Base-by-base conservation (phyloP, 2,888 invertebrate species). In the Caenorhabditis uteleia region DNA sequence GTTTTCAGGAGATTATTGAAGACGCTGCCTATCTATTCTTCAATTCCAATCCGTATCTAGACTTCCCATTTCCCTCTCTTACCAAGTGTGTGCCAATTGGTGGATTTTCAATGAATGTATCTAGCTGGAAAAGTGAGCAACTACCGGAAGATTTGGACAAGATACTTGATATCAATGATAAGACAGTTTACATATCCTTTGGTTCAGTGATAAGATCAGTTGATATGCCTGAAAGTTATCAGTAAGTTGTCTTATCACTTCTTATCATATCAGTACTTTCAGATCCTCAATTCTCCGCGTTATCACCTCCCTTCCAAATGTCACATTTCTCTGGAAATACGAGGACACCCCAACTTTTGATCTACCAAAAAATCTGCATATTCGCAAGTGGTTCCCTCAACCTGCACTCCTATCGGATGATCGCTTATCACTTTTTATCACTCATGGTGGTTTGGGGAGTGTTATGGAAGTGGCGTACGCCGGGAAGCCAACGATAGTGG, bases 401-500 rank as follows among this genome's bases (percentile, higher is more conserved):
- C 16, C 40, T 23, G 21, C 40, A 23, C 14, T 40, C 4, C 14
- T 40, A 46, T 47, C 42, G 7, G 51, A 53, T 25, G n/a, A 39
- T 4, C 58, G 68, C 2, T 27, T 68, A 26, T 44, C 54, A 1
- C 45, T 68, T 2, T 71, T 71, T 31, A 50, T 71, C 16, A 71
- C 70, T 16, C 70, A 71, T 33, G 68, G 70, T 3, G 68, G 70
- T 3, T 53, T 65, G 27, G 64, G 65, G 34, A 62, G 62, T 34
- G 38, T 65, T 5, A 65, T 51, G 27, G 70, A 70, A 36, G 53
- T 65, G 0, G 65, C 65, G 14, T 55, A 68, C 27, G 46, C 61
- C 10, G 70, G 68, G 27, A 61, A 58, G 39, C 60, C 61, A 7
- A 57, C 61, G 0, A 31, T 67, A 8, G 55, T 65, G 8, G 56